A percentile compares a stretch with the other conserved stretches of the same genome.
These are phyloP conservation scores for Zosterops borbonicus DNA, from an alignment of 2,113 vertebrate genomes.

Conservation along the genomic window DNA sequence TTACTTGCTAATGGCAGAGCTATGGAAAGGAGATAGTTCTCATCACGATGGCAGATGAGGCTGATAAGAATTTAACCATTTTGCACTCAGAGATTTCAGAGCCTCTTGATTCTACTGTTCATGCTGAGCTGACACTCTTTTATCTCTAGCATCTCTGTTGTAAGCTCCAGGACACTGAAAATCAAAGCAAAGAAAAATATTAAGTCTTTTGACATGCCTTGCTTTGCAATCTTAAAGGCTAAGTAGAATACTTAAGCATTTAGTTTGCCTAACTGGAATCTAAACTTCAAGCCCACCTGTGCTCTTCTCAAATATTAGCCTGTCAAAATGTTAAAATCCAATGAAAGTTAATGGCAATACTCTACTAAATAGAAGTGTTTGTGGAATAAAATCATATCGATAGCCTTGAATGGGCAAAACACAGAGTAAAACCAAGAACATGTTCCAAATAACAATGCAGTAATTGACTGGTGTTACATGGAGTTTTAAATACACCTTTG, in stretches of 20 bases:
- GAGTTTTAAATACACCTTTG: not conserved
- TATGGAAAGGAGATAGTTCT: not conserved
- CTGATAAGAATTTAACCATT: not conserved
- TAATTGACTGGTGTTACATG: not conserved
- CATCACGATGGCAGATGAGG: not conserved
- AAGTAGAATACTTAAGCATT: not conserved
- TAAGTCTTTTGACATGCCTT: not conserved
- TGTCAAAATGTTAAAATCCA: constrained; percentile 1
- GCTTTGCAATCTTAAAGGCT: not conserved
- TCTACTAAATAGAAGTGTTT: not conserved
- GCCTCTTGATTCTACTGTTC: not conserved
- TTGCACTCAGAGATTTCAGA: not conserved
- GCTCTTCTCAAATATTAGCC: not conserved
- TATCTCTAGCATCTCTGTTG: not conserved
- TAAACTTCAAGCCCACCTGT: not conserved
- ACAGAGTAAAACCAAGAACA: not conserved
- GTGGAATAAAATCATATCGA: not conserved
- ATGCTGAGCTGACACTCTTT: constrained; percentile 3
- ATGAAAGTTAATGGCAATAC: not conserved
- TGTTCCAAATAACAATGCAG: not conserved
- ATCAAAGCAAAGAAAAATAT: not conserved
- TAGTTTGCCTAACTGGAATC: not conserved
- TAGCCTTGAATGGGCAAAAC: not conserved
- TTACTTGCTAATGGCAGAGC: not conserved
- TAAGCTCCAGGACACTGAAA: constrained; percentile 20